A percentile compares a stretch with the other conserved stretches of the same genome.
These are phyloP conservation scores for Aphidius gifuensis DNA, from an alignment of 1,140 invertebrate genomes.

Conservation along the genomic window DNA sequence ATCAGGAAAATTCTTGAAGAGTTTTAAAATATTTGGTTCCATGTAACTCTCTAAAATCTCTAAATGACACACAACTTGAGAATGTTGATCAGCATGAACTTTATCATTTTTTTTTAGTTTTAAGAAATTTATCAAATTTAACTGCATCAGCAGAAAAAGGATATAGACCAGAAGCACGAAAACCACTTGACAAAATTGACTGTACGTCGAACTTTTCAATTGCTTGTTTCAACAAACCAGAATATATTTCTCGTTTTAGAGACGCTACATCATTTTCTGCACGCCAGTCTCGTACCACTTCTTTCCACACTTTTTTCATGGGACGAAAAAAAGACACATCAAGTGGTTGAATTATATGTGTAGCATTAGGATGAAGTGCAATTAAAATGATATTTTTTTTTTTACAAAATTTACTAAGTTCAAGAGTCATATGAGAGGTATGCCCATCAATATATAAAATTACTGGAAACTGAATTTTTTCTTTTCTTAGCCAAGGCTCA, in stretches of 20 bases:
- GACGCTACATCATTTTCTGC: conserved; percentile 24
- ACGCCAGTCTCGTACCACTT: conserved; percentile 27
- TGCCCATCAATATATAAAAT: conserved; percentile 51
- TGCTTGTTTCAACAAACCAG: conserved; percentile 26
- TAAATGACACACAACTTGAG: not conserved
- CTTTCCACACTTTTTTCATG: conserved; percentile 31
- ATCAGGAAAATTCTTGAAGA: too few species aligned
- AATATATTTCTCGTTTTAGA: conserved; percentile 28
- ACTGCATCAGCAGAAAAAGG: conserved; percentile 26
- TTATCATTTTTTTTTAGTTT: not conserved
- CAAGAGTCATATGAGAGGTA: conserved; percentile 39
- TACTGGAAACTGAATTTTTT: conserved; percentile 34
- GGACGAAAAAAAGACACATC: conserved; percentile 41
- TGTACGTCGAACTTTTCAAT: conserved; percentile 23
- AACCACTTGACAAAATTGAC: conserved; percentile 31
- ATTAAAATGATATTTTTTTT: conserved; percentile 46
- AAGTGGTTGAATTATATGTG: conserved; percentile 48
- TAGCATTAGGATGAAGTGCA: conserved; percentile 47
- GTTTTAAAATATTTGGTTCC: too few species aligned
- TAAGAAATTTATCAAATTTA: conserved; percentile 17
- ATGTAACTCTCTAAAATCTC: not conserved
- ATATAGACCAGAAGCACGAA: conserved; percentile 31
- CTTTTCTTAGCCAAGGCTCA: conserved; percentile 33
- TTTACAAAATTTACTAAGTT: conserved; percentile 42
- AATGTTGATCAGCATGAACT: too few species aligned